Evolutionary conservation across 2,113 vertebrate genomes (phyloP).

Genomic region (Prionailurus bengalensis): DNA sequence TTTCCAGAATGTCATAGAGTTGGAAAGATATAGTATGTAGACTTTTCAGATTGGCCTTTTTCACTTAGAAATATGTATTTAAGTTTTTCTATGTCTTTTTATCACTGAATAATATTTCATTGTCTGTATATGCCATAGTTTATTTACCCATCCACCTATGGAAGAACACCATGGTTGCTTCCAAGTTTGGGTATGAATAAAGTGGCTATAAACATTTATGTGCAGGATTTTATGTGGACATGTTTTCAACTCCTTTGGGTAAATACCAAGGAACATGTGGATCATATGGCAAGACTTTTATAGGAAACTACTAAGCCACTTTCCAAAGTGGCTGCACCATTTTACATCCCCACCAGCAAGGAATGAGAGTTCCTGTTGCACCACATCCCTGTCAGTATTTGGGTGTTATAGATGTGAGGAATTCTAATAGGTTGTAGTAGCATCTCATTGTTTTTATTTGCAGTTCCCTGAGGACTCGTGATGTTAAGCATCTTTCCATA

Average conservation of each 20-base stretch:
- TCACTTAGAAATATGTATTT: neutral
- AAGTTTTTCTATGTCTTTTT: neutral
- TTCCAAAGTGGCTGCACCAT: neutral
- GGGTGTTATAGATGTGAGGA: neutral
- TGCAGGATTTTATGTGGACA: neutral
- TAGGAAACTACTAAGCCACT: neutral
- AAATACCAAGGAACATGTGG: neutral
- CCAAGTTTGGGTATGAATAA: constrained; percentile 5
- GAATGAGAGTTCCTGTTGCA: no score
- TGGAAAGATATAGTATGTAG: neutral
- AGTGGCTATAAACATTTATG: neutral
- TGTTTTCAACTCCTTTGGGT: neutral
- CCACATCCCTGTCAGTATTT: neutral
- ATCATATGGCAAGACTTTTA: neutral
- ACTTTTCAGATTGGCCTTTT: neutral
- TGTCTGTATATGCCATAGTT: neutral
- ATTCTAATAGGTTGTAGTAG: neutral
- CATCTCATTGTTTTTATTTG: neutral
- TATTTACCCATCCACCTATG: neutral
- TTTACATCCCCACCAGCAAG: neutral
- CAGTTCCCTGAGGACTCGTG: neutral
- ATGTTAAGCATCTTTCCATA: neutral
- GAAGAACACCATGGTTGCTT: neutral
- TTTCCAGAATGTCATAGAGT: neutral
- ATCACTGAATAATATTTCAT: neutral